phyloP scores from a whole-genome alignment of 1,140 invertebrate species.

The Caenorhabditis brenneri region DNA sequence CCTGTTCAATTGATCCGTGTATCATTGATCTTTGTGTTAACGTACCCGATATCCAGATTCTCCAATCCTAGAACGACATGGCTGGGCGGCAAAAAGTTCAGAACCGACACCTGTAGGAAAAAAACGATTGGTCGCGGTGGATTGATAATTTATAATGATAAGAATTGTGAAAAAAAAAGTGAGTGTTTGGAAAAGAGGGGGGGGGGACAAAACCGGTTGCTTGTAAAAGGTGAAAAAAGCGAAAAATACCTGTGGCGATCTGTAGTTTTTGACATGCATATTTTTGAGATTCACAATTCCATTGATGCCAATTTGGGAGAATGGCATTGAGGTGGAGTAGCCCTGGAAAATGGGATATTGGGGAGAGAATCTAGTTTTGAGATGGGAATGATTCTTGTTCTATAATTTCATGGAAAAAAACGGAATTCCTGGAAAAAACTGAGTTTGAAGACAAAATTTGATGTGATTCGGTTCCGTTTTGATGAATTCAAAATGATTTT shows the following conservation, averaged over 20 bases:
- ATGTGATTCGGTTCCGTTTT: too few relatives aligned
- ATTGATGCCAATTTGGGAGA: conserved; percentile 62
- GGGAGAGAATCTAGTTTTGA: not conserved
- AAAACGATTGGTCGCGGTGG: not conserved
- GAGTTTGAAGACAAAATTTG: too few relatives aligned
- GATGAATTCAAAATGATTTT: too few relatives aligned
- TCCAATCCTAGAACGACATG: conserved; percentile 64
- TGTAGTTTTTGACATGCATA: conserved; percentile 63
- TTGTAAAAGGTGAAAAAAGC: too few relatives aligned
- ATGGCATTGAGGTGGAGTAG: conserved; percentile 58
- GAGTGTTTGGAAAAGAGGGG: not conserved
- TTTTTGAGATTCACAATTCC: conserved; percentile 64
- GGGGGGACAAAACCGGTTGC: not conserved
- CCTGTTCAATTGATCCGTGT: not conserved
- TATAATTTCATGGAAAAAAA: too few relatives aligned
- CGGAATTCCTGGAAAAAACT: too few relatives aligned
- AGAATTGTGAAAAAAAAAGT: not conserved
- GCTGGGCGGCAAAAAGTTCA: conserved; percentile 64
- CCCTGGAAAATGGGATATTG: not conserved
- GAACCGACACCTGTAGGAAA: conserved; percentile 59
- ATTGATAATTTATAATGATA: not conserved
- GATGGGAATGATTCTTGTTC: too few relatives aligned
- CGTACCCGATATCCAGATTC: conserved; percentile 67
- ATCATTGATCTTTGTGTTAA: not conserved
- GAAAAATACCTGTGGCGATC: conserved; percentile 57